phyloP scores from a whole-genome alignment of 2,797 vertebrate species.

The Huso huso region DNA sequence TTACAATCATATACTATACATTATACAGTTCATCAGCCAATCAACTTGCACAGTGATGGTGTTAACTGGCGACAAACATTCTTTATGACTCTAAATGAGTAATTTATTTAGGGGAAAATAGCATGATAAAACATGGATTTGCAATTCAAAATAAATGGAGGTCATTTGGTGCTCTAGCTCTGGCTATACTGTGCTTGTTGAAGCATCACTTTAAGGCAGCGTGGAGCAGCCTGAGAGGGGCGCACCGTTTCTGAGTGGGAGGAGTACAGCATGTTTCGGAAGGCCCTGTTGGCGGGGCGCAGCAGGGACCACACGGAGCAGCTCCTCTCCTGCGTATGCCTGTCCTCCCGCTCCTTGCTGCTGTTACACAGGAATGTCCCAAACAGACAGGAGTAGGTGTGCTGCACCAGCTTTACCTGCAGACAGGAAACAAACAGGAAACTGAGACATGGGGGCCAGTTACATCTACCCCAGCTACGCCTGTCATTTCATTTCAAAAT shows the following conservation, averaged over 20 bases:
- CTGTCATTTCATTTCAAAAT: neutral
- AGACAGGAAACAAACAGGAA: constrained; percentile 15
- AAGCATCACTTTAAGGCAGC: too few relatives aligned
- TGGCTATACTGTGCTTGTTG: too few relatives aligned
- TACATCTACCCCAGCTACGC: neutral
- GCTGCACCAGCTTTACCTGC: constrained; percentile 96
- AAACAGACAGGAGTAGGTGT: constrained; percentile 94
- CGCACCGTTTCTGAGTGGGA: constrained; percentile 88
- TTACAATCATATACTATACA: too few relatives aligned
- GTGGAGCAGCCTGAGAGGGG: neutral
- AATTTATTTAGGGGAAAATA: too few relatives aligned
- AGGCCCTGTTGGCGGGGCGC: constrained; percentile 81
- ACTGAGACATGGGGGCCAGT: neutral
- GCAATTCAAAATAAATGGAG: too few relatives aligned
- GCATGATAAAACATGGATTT: too few relatives aligned
- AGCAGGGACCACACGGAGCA: constrained; percentile 95
- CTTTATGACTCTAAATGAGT: too few relatives aligned
- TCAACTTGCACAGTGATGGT: too few relatives aligned
- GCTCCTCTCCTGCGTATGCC: constrained; percentile 86
- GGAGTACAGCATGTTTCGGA: constrained; percentile 95
- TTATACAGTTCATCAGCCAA: too few relatives aligned
- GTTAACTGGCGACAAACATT: too few relatives aligned
- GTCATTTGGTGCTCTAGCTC: too few relatives aligned
- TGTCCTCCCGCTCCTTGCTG: constrained; percentile 86
- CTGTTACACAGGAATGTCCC: constrained; percentile 98